These are phyloP conservation scores for Sebastes taczanowskii DNA, from an alignment of 2,797 vertebrate species.

Conservation along the genomic window DNA sequence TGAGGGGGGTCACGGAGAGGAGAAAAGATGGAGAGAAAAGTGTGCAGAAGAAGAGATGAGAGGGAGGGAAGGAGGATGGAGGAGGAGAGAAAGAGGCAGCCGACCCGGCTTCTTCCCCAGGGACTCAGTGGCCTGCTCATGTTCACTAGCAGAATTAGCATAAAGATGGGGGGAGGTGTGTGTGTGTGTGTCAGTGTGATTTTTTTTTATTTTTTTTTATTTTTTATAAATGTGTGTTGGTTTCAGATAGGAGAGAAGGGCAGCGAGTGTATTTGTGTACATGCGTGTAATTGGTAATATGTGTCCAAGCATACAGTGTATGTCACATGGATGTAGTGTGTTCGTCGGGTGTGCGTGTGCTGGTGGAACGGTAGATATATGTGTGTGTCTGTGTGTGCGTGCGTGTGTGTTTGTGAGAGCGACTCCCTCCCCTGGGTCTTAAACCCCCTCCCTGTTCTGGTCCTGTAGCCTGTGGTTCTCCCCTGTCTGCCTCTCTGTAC, in stretches of 20 bases:
- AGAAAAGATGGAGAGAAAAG: conserved; percentile 51
- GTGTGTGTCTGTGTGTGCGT: background rate
- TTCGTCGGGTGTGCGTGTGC: conserved; percentile 41
- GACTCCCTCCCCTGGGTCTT: conserved; percentile 74
- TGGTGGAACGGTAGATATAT: conserved; percentile 40
- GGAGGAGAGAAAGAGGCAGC: conserved; percentile 62
- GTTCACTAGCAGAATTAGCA: conserved; percentile 83
- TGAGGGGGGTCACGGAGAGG: conserved; percentile 46
- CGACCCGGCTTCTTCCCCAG: conserved; percentile 77
- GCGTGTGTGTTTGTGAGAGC: conserved; percentile 29
- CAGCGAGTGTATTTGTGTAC: conserved; percentile 41
- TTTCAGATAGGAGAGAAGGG: conserved; percentile 52
- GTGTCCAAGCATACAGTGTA: conserved; percentile 53
- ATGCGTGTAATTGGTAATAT: conserved; percentile 51
- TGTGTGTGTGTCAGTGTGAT: conserved; percentile 34
- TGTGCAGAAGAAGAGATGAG: conserved; percentile 36
- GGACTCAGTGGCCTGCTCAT: conserved; percentile 82
- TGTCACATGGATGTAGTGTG: conserved; percentile 57
- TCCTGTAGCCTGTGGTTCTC: conserved; percentile 65
- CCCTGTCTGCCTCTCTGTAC: conserved; percentile 63
- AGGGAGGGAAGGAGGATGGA: conserved; percentile 44
- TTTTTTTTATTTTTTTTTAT: too few relatives aligned
- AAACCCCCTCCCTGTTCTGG: conserved; percentile 69
- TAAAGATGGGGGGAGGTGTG: conserved; percentile 72
- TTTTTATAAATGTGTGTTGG: conserved; percentile 37